Evolutionary conservation across 2,113 vertebrate species (phyloP), one percentile per base, ranked within the genome.

Genomic region (Corythornis vintsioides): DNA sequence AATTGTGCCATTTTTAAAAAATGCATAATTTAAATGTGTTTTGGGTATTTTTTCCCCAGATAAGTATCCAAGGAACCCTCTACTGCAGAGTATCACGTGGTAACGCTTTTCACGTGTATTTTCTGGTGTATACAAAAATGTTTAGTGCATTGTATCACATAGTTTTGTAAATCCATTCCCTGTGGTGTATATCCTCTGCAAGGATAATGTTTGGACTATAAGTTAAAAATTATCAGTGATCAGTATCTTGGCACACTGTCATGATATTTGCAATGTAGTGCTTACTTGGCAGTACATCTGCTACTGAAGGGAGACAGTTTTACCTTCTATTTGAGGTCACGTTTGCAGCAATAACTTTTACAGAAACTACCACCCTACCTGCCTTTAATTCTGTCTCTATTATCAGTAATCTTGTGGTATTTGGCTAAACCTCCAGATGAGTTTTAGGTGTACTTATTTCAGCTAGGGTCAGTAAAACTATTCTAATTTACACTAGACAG

Each of bases 221-320:
- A 90, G 42, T 92, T 86, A 76, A 92, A 93, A 94, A 91, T 61
- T 6, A 87, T 82, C 73, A 78, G 73, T 65, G 45, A 90, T 91
- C 77, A 91, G 80, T 69, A 86, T 13, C 78, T 85, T 89, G 88
- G 63, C 63, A 66, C 24, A 29, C 31, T 66, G n/a, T 61, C 47
- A 20, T 57, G 57, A 47, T 82, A 90, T 66, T 73, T 88, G 35
- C 35, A 84, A 65, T 3, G 4, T 18, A 38, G 73, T 69, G 43
- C 69, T 93, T 90, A 57, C 56, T 90, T 72, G 61, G 83, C 73
- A 72, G 77, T 78, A 78, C 61, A 29, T 79, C 70, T 84, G 66
- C 42, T 75, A 20, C 50, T 79, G 59, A 83, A 56, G 12, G 21
- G 60, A 91, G 35, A 73, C 0, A 2, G 17, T 66, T 93, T 76